phyloP scores from a whole-genome alignment of 2,797 vertebrate genomes.

The Hybognathus amarus region DNA sequence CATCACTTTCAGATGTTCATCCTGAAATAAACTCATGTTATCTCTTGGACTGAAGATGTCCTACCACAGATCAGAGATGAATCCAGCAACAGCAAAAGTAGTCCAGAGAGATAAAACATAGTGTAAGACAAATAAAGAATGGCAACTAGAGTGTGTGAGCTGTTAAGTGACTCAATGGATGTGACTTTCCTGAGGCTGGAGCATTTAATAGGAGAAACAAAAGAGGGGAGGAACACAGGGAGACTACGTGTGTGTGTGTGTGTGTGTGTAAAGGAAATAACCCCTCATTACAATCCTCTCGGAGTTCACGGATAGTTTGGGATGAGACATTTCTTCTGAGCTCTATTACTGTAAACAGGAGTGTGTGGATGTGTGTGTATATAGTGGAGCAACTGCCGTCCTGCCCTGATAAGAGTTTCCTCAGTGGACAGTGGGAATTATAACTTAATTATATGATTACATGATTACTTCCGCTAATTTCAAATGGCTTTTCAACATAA shows the following conservation, averaged over 20 bases:
- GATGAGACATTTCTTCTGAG: slow-evolving; percentile 34
- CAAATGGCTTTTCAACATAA: background rate
- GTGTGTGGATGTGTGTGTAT: background rate
- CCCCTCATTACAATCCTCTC: slow-evolving; percentile 23
- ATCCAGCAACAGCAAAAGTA: slow-evolving; percentile 50
- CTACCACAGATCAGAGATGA: slow-evolving; percentile 39
- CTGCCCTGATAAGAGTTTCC: background rate
- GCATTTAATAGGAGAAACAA: slow-evolving; percentile 30
- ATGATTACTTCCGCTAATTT: background rate
- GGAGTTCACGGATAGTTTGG: slow-evolving; percentile 26
- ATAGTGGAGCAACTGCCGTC: background rate
- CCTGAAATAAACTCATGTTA: background rate
- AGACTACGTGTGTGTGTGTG: slow-evolving; percentile 19
- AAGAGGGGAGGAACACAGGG: slow-evolving; percentile 18
- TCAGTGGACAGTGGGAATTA: slow-evolving; percentile 5
- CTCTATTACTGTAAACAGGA: background rate
- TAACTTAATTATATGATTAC: background rate
- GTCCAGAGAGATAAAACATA: slow-evolving; percentile 45
- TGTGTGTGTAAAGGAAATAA: slow-evolving; percentile 14
- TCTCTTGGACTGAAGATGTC: background rate
- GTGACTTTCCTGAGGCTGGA: background rate
- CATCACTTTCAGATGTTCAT: background rate
- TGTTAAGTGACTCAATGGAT: background rate
- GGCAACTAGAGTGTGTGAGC: background rate
- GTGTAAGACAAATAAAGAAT: background rate